phyloP scores from a whole-genome alignment of 2,888 invertebrate species.

The Ectemnius cavifrons region DNA sequence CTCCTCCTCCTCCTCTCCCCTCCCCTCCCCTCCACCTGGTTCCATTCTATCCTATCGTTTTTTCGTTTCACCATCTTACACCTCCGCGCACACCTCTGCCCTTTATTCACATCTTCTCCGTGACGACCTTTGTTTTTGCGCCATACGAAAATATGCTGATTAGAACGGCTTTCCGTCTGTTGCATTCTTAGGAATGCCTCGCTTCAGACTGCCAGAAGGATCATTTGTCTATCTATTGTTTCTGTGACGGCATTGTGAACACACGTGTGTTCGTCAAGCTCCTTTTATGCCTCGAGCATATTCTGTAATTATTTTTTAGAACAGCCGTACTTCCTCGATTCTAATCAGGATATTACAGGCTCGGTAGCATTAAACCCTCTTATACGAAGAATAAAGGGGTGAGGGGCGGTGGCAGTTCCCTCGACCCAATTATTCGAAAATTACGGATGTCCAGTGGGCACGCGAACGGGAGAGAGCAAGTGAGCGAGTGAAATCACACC shows the following conservation, averaged over 20 bases:
- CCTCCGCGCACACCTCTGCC: slow-evolving; percentile 29
- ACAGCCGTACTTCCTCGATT: neutral
- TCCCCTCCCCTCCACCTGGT: neutral
- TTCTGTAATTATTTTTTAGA: slow-evolving; percentile 11
- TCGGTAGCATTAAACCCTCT: too few relatives aligned
- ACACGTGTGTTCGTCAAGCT: too few relatives aligned
- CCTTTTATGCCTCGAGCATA: too few relatives aligned
- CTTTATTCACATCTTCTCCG: too few relatives aligned
- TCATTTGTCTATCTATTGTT: slow-evolving; percentile 35
- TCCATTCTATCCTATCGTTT: neutral
- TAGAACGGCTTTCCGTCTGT: slow-evolving; percentile 12
- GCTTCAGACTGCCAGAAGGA: slow-evolving; percentile 22
- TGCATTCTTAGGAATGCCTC: slow-evolving; percentile 20
- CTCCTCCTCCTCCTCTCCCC: slow-evolving; percentile 11
- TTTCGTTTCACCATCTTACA: slow-evolving; percentile 1
- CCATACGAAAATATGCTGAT: slow-evolving; percentile 46
- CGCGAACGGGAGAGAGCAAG: slow-evolving; percentile 13
- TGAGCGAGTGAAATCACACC: slow-evolving; percentile 34
- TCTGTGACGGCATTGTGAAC: neutral
- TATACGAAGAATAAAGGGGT: too few relatives aligned
- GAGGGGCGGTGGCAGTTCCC: neutral
- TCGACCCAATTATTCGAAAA: neutral
- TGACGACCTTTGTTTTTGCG: slow-evolving; percentile 7
- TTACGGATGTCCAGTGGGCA: neutral
- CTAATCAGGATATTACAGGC: too few relatives aligned